Evolutionary conservation across 2,888 invertebrate species (phyloP).

Genomic region (Eristalis pertinax): DNA sequence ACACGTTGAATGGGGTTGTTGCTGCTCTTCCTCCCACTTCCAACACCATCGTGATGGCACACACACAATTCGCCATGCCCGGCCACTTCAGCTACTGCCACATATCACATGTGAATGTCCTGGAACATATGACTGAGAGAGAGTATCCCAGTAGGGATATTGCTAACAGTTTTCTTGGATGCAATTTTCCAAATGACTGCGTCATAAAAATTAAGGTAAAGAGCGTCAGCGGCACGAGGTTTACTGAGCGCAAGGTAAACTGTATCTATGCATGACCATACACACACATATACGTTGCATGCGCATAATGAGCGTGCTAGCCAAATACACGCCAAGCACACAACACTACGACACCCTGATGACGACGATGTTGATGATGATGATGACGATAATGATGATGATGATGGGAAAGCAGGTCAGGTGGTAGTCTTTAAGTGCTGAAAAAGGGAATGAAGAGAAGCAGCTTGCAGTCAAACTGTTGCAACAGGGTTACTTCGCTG

Average conservation of each 20-base stretch:
- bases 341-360: slow-evolving; percentile 37
- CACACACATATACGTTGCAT: slow-evolving; percentile 41
- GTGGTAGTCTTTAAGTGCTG: slow-evolving; percentile 61
- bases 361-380: slow-evolving; percentile 33
- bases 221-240: slow-evolving; percentile 54
- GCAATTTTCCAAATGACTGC: slow-evolving; percentile 72
- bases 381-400: slow-evolving; percentile 50
- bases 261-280: neutral
- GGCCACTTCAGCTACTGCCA: slow-evolving; percentile 13
- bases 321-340: slow-evolving; percentile 48
- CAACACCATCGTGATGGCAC: slow-evolving; percentile 6
- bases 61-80: slow-evolving; percentile 8
- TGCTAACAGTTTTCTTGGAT: slow-evolving; percentile 56
- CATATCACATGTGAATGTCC: slow-evolving; percentile 31
- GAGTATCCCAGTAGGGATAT: slow-evolving; percentile 26
- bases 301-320: slow-evolving; percentile 65
- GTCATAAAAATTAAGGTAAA: slow-evolving; percentile 70
- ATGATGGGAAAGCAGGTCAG: slow-evolving; percentile 62
- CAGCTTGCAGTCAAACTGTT: slow-evolving; percentile 63
- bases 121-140: slow-evolving; percentile 37
- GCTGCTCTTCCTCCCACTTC: neutral
- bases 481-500: slow-evolving; percentile 60
- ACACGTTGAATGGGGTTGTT: neutral
- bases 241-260: slow-evolving; percentile 2
- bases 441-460: slow-evolving; percentile 17